These are phyloP conservation scores for Ooceraea biroi DNA, from an alignment of 1,140 invertebrate genomes.

Conservation along the genomic window DNA sequence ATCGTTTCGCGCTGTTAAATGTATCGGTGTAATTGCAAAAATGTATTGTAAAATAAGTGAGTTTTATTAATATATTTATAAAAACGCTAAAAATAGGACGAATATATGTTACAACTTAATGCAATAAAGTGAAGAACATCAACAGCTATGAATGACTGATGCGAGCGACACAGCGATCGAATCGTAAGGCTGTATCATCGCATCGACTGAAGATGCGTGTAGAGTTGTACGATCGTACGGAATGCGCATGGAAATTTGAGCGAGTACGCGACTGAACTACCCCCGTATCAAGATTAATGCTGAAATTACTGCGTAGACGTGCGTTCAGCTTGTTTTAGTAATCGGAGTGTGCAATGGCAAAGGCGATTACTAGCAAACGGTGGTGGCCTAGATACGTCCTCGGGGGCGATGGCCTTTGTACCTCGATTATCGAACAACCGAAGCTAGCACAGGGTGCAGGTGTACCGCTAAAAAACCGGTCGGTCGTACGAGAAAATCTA, in stretches of 20 bases:
- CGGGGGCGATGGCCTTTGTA: constrained; percentile 82
- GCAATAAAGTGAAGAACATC: no score
- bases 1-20: not conserved
- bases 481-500: constrained; percentile 18
- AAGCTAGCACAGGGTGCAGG: constrained; percentile 74
- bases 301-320: constrained; percentile 1
- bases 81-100: no score
- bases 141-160: not conserved
- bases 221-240: not conserved
- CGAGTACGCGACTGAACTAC: not conserved
- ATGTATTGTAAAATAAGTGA: no score
- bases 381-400: constrained; percentile 81
- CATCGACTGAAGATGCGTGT: no score
- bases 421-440: constrained; percentile 81
- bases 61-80: no score
- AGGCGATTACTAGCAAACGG: constrained; percentile 58
- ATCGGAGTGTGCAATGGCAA: constrained; percentile 10
- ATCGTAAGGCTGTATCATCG: no score
- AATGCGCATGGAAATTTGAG: not conserved
- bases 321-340: not conserved
- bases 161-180: not conserved
- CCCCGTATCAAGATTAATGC: not conserved
- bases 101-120: no score
- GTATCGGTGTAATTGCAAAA: no score
- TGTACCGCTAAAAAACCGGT: constrained; percentile 61